Evolutionary conservation across 2,888 invertebrate species (phyloP), one percentile per base, ranked within the genome.

Genomic region (Amphipyra tragopoginis): DNA sequence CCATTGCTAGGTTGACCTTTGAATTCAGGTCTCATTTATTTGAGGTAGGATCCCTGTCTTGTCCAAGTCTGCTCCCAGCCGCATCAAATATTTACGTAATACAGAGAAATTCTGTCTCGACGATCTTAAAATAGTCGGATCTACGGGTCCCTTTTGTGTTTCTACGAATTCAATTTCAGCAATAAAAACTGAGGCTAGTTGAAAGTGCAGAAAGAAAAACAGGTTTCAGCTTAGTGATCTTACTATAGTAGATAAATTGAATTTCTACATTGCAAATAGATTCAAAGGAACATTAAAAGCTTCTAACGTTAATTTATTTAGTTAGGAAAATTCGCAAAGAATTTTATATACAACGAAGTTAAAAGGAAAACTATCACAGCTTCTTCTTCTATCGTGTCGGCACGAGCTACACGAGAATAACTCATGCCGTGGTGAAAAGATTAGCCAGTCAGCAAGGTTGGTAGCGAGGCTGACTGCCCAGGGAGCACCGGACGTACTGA

Each of bases 1-100:
- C 15, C 15, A 9, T 14, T 59, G 45, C 21, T 11, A n/a, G n/a
- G 26, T 2, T n/a, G n/a, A 6, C n/a, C 45, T 45, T 54, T 33
- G 45, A 51, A 13, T 56, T 55, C 38, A 68, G 49, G n/a, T 52
- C 51, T 72, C 59, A 66, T 66, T 66, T 52, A 73, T 53, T 56
- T 53, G 38, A 53, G 66, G 72, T 72, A 63, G 13, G 21, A 8
- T 55, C 50, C 29, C 15, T 7, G 45, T 15, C 47, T 29, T 26
- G 58, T 29, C 44, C 21, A 36, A 34, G 45, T 45, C 51, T 53
- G 50, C 38, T 42, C 38, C 55, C 15, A 29, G 5, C 45, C 38
- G 38, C 47, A 66, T 66, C 62, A 72, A 75, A 66, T 29, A 75
- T 73, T 72, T 57, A 75, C 52, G 53, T 51, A 65, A 50, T 71